Conservation (phyloP, 2,888 invertebrate species). For the Panzeria rudis region DNA sequence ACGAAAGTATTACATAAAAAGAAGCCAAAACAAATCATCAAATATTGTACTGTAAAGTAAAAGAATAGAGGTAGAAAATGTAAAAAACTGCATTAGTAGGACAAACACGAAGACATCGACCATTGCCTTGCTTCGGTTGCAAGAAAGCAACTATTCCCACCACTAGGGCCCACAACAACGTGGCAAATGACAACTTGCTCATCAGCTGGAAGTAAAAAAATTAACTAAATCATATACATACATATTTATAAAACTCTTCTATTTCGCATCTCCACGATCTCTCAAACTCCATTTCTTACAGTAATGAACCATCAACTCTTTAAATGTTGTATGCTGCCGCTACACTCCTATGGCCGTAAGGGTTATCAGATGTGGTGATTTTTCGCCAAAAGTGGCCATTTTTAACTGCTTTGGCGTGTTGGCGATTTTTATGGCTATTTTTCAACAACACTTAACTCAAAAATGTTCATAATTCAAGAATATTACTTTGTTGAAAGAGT, state of each 20-base stretch:
- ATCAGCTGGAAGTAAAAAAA: constrained; percentile 45
- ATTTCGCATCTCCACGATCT: neutral
- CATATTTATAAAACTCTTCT: constrained; percentile 27
- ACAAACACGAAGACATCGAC: constrained; percentile 48
- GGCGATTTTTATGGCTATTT: too few species aligned
- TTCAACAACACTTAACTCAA: too few species aligned
- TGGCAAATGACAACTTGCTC: constrained; percentile 72
- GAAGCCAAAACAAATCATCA: constrained; percentile 57
- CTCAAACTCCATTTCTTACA: neutral
- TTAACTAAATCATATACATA: constrained; percentile 25
- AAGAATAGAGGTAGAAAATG: neutral
- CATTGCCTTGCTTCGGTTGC: constrained; percentile 27
- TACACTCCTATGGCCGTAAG: constrained; percentile 32
- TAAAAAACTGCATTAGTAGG: constrained; percentile 55
- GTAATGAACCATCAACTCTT: constrained; percentile 45
- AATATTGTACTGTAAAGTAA: constrained; percentile 30
- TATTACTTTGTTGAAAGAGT: too few species aligned
- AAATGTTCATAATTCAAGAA: too few species aligned
- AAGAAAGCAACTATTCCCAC: neutral
- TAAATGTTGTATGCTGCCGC: constrained; percentile 36
- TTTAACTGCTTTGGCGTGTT: too few species aligned
- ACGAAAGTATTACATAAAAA: constrained; percentile 36
- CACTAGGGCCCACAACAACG: constrained; percentile 49
- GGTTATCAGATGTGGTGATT: too few species aligned
- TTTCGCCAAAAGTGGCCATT: too few species aligned